A percentile compares a stretch with the other conserved stretches of the same genome.
Evolutionary conservation across 2,113 vertebrate species (phyloP).

Genomic region (Cyprinus carpio): DNA sequence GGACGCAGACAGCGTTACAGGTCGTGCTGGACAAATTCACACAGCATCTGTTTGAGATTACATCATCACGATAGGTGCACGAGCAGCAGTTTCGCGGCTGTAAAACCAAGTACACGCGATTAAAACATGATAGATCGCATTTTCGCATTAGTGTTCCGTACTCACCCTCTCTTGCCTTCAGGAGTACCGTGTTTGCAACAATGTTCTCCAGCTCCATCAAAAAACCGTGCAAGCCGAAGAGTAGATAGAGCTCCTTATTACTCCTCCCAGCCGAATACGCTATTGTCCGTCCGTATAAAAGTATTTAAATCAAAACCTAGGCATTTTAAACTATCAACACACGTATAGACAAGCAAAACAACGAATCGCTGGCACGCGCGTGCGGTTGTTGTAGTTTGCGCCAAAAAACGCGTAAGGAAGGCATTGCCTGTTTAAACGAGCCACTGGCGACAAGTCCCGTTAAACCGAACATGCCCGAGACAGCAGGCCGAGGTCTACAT

Average conservation of each 20-base stretch:
- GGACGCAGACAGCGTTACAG: neutral
- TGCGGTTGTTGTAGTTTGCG: constrained; percentile 69
- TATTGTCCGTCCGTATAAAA: constrained; percentile 58
- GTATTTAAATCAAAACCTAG: constrained; percentile 55
- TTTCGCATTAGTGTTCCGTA: constrained; percentile 22
- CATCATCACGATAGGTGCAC: constrained; percentile 40
- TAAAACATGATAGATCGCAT: neutral
- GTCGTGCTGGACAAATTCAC: neutral
- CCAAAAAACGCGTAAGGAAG: constrained; percentile 62
- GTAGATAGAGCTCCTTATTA: constrained; percentile 52
- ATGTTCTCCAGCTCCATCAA: constrained; percentile 90
- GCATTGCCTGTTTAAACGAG: constrained; percentile 63
- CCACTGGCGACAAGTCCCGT: constrained; percentile 52
- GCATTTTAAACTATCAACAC: constrained; percentile 63
- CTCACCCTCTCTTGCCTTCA: constrained; percentile 88
- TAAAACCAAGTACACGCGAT: constrained; percentile 7
- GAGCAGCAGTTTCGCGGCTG: neutral
- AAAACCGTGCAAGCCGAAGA: constrained; percentile 62
- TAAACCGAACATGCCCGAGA: constrained; percentile 42
- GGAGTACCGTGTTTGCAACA: constrained; percentile 86
- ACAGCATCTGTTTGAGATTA: constrained; percentile 41
- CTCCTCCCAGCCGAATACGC: constrained; percentile 55
- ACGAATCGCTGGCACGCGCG: constrained; percentile 64
- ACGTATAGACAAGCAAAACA: constrained; percentile 61
- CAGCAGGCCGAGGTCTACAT: constrained; percentile 53